phyloP scores from a whole-genome alignment of 1,140 invertebrate genomes.

The Dendroctonus ponderosae region DNA sequence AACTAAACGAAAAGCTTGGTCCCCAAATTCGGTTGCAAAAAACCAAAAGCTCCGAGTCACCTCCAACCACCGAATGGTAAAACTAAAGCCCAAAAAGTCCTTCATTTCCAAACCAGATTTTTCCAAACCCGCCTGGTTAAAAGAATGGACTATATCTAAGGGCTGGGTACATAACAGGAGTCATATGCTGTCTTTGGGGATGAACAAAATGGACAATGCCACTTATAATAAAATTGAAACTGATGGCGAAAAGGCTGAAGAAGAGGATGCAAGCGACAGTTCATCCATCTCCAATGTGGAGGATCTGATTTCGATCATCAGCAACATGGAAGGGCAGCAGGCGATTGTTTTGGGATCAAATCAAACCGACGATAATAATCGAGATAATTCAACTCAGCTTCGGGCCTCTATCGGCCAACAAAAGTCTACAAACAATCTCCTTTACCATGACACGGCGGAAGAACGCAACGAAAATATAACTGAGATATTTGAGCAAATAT shows the following conservation, averaged over 20 bases:
- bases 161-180: constrained; percentile 49
- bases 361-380: too few species aligned
- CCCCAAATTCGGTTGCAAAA: constrained; percentile 32
- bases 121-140: constrained; percentile 47
- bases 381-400: too few species aligned
- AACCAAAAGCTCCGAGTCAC: background rate
- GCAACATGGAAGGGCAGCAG: constrained; percentile 9
- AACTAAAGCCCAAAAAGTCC: constrained; percentile 12
- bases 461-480: constrained; percentile 26
- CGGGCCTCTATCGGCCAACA: background rate
- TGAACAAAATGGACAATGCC: background rate
- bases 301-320: constrained; percentile 41
- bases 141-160: constrained; percentile 51
- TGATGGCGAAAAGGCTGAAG: constrained; percentile 3
- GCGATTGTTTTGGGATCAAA: too few species aligned
- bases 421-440: constrained; percentile 10
- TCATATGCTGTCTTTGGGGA: constrained; percentile 41
- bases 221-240: constrained; percentile 1
- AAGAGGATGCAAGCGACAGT: constrained; percentile 26
- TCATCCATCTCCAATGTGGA: constrained; percentile 43
- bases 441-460: background rate
- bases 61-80: constrained; percentile 18
- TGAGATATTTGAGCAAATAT: constrained; percentile 39
- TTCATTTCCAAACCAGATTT: constrained; percentile 13
- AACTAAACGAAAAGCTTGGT: constrained; percentile 37